phyloP scores from a whole-genome alignment of 2,888 invertebrate genomes.

The Clistopyga incitator region DNA sequence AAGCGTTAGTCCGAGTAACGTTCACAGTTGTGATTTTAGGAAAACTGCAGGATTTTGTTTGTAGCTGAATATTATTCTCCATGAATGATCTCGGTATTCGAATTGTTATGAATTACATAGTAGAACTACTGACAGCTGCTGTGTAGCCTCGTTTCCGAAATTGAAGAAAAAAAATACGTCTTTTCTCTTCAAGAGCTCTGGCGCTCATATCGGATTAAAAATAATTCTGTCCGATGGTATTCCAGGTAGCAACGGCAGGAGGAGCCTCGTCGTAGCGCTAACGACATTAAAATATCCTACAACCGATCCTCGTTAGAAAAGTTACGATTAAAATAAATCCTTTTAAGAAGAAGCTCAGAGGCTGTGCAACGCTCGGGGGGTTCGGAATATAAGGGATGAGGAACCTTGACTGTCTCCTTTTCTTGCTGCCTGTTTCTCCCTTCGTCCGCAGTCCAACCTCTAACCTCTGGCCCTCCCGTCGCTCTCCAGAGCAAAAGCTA shows the following conservation, averaged over 20 bases:
- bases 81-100: background rate
- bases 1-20: too few relatives aligned
- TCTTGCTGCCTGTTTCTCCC: constrained; percentile 39
- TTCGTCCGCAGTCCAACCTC: constrained; percentile 53
- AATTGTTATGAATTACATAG: constrained; percentile 39
- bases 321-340: constrained; percentile 82
- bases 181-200: constrained; percentile 35
- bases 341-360: constrained; percentile 72
- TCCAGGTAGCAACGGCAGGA: constrained; percentile 43
- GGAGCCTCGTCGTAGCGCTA: constrained; percentile 69
- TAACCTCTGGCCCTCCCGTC: constrained; percentile 43
- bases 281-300: constrained; percentile 80
- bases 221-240: constrained; percentile 65
- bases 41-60: too few relatives aligned
- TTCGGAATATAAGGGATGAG: constrained; percentile 23
- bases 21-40: too few relatives aligned
- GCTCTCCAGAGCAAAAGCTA: constrained; percentile 44
- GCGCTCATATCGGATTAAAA: constrained; percentile 56
- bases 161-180: constrained; percentile 49
- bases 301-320: constrained; percentile 80
- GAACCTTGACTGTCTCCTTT: constrained; percentile 36
- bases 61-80: background rate
- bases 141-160: background rate
- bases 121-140: constrained; percentile 15
- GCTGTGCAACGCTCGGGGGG: constrained; percentile 47